Conservation (phyloP, 2,113 vertebrate genomes). For the Enhydra lutris region DNA sequence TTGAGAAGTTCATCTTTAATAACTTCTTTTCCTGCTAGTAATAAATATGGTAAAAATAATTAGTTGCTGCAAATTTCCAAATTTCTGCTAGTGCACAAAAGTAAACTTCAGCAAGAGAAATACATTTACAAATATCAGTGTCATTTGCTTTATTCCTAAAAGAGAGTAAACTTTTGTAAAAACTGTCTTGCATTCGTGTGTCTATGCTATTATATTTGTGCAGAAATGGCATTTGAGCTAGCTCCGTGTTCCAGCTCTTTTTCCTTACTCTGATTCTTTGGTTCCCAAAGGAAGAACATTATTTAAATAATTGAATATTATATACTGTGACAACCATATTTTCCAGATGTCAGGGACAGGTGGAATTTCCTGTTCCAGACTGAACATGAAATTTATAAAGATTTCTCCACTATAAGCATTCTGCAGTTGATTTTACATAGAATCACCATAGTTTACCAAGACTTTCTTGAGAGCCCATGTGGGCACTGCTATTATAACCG, state of each 20-base stretch:
- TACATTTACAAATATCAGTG: neutral
- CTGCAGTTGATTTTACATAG: neutral
- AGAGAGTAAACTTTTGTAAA: neutral
- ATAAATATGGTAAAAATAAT: neutral
- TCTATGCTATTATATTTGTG: neutral
- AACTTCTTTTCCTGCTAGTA: neutral
- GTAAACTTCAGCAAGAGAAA: neutral
- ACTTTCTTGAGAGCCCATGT: neutral
- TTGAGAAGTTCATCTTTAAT: neutral
- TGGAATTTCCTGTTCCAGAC: slow-evolving; percentile 3
- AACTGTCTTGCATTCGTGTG: neutral
- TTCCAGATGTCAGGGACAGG: slow-evolving; percentile 21
- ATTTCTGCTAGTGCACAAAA: neutral
- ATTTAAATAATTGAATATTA: slow-evolving; percentile 34
- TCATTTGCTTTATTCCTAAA: neutral
- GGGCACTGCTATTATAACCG: neutral
- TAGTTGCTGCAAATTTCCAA: neutral
- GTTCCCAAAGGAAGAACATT: slow-evolving; percentile 12
- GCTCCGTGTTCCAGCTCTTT: neutral
- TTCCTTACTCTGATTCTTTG: neutral
- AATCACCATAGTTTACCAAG: neutral
- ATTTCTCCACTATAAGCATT: neutral
- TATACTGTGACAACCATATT: neutral
- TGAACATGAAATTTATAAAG: neutral
- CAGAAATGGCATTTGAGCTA: too few relatives aligned